Evolutionary conservation across 2,797 vertebrate species (phyloP).

Genomic region (Setipinna tenuifilis): DNA sequence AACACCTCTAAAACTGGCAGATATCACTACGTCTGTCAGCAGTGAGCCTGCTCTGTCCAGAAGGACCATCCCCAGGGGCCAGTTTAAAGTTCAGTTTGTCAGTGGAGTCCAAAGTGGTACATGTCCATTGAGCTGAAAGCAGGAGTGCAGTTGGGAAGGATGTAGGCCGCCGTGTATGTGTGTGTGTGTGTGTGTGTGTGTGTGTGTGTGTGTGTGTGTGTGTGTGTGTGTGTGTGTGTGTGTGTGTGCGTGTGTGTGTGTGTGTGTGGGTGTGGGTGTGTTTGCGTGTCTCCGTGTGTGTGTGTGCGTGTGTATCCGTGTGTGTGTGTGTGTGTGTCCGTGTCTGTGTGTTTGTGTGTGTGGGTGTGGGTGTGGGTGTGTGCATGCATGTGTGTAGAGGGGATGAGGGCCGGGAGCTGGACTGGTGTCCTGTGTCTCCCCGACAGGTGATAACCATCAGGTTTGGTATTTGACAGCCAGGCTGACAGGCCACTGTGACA

Average conservation of each 20-base stretch:
- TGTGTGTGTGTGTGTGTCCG: background rate
- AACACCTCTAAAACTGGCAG: slow-evolving; percentile 36
- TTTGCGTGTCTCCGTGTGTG: background rate
- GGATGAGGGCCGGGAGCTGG: background rate
- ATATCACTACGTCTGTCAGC: slow-evolving; percentile 49
- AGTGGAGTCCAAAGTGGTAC: slow-evolving; percentile 26
- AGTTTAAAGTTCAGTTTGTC: slow-evolving; percentile 47
- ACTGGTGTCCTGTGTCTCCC: background rate
- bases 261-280: background rate
- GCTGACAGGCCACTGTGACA: background rate
- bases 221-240: background rate
- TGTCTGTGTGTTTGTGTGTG: background rate
- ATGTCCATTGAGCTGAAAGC: slow-evolving; percentile 23
- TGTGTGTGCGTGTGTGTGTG: background rate
- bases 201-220: background rate
- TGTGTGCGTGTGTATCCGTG: background rate
- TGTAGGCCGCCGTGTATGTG: background rate
- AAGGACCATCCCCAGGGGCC: slow-evolving; percentile 37
- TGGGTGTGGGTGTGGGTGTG: too few species aligned
- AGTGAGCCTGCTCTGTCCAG: slow-evolving; percentile 30
- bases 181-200: background rate
- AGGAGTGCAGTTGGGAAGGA: background rate
- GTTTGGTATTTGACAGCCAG: slow-evolving; percentile 22
- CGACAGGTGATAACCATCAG: slow-evolving; percentile 3
- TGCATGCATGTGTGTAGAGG: background rate